Conservation (phyloP, 2,113 vertebrate species). For the Strix aluco region DNA sequence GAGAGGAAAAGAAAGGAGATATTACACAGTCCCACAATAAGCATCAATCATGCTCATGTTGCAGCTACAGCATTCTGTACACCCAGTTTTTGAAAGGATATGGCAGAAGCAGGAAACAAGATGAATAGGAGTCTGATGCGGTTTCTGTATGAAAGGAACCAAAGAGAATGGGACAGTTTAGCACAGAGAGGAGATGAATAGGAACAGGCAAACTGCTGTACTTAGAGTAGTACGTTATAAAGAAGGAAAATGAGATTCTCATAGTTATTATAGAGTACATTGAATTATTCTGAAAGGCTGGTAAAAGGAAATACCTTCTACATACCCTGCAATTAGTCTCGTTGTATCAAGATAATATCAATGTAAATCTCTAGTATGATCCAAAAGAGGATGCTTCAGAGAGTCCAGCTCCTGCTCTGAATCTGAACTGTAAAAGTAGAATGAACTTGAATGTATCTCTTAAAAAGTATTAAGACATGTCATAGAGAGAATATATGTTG, state of each 20-base stretch:
- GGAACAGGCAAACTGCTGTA: not conserved
- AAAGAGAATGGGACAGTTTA: conserved; percentile 9
- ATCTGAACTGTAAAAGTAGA: not conserved
- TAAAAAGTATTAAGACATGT: not conserved
- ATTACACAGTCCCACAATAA: not conserved
- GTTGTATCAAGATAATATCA: not conserved
- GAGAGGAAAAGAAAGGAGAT: not conserved
- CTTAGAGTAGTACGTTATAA: not conserved
- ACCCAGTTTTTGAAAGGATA: not conserved
- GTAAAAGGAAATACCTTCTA: not conserved
- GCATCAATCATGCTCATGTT: not conserved
- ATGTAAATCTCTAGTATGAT: not conserved
- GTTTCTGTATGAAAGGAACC: not conserved
- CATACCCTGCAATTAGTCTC: not conserved
- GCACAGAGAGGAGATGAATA: not conserved
- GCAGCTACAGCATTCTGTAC: conserved; percentile 8
- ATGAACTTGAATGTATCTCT: not conserved
- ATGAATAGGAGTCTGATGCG: conserved; percentile 11
- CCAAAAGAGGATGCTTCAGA: not conserved
- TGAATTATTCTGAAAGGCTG: not conserved
- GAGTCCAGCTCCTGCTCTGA: not conserved
- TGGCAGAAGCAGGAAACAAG: not conserved
- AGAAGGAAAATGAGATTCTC: not conserved
- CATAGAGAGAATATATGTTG: not conserved
- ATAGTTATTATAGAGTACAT: not conserved